Evolutionary conservation across 2,113 vertebrate species (phyloP).

Genomic region (Lynx canadensis): DNA sequence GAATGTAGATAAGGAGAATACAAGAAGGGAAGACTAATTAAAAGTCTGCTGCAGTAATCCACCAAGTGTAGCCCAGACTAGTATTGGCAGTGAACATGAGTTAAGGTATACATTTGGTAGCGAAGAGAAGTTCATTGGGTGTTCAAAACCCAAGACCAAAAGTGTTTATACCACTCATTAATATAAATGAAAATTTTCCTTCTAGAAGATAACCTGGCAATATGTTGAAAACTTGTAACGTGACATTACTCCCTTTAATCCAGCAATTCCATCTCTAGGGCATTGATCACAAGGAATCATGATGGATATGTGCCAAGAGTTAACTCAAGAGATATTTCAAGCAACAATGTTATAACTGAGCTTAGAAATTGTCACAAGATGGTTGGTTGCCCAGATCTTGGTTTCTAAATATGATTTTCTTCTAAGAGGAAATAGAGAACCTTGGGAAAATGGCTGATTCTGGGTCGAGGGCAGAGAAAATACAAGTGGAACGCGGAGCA

Average conservation of each 20-base stretch:
- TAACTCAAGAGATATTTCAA: not conserved
- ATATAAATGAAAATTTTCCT: not conserved
- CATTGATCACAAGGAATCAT: not conserved
- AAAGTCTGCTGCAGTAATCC: not conserved
- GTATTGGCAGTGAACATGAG: not conserved
- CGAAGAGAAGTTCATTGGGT: not conserved
- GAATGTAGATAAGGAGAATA: not conserved
- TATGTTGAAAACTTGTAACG: not conserved
- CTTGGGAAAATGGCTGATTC: not conserved
- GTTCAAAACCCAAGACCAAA: not conserved
- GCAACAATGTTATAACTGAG: not conserved
- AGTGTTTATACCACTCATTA: not conserved
- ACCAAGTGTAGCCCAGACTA: not conserved
- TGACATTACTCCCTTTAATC: not conserved
- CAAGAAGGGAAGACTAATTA: not conserved
- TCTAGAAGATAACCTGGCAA: not conserved
- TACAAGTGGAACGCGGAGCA: not conserved
- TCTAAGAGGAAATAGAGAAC: not conserved
- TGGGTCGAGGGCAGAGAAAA: not conserved
- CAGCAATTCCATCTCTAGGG: not conserved
- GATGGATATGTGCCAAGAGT: not conserved
- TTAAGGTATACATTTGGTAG: not conserved
- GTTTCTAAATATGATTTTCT: not conserved
- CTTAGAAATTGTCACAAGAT: not conserved
- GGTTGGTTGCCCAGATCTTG: not conserved